Evolutionary conservation across 2,797 vertebrate species (phyloP), one percentile per base, ranked within the genome.

Genomic region (Taeniopygia guttata): DNA sequence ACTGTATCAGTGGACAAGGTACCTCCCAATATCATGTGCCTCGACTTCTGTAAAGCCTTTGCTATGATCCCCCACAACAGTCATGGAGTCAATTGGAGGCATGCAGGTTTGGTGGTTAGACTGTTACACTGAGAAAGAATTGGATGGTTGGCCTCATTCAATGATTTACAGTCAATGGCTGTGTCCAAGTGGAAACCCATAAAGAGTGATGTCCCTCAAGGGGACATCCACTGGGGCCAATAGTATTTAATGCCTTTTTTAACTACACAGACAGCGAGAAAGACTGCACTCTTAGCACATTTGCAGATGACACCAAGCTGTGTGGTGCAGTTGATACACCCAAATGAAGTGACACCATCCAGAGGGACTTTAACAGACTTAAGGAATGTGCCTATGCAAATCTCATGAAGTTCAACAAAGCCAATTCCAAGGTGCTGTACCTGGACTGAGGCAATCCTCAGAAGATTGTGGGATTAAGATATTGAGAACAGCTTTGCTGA

Each of bases 311-410:
- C 26, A 63, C 7, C 58, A 45, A 72, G 18, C 13, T 54, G 13
- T 18, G 16, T 29, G 12, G 4, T 79, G 36, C 3, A 32, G 11
- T 7, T 86, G 12, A 17, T 45, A 45, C 0, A 2, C 4, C 23
- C 4, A 11, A 45, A 10, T 30, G 46, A 90, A 77, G 36, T 0
- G 2, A 36, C 23, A n/a, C 5, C 7, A 27, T 23, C 34, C 34
- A 62, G 58, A 68, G 23, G 16, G 12, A 27, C 9, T 16, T 51
- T 40, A 23, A n/a, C 7, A 52, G 11, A 12, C 20, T 67, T 70
- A 17, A 45, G 3, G 5, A 63, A 6, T 13, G 16, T 25, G 4
- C 6, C 16, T 4, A 0, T 36, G 20, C 2, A 25, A 83, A 79
- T 26, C 16, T 45, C 34, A 34, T 19, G 9, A 59, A 32, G 26